These are phyloP conservation scores for Sebastes matsubarae DNA, from an alignment of 2,797 vertebrate genomes.

Conservation along the genomic window DNA sequence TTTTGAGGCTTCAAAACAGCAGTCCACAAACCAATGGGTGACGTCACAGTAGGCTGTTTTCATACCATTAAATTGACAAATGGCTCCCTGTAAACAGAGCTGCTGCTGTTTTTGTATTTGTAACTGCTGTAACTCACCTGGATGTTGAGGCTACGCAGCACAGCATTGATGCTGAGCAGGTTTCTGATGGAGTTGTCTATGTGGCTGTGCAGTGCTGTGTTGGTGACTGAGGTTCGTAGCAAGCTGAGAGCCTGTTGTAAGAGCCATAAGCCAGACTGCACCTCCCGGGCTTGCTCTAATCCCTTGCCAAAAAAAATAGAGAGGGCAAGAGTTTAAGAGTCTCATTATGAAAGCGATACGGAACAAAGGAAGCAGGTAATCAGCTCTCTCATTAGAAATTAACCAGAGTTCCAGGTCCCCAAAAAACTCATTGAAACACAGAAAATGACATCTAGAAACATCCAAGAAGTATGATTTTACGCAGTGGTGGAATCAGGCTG, in stretches of 20 bases:
- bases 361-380: conserved; percentile 14
- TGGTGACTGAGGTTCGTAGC: conserved; percentile 78
- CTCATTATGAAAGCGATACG: neutral
- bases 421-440: neutral
- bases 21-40: too few species aligned
- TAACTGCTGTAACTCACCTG: conserved; percentile 78
- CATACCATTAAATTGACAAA: neutral
- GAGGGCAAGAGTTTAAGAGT: conserved; percentile 5
- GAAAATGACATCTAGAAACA: neutral
- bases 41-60: neutral
- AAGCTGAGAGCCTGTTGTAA: conserved; percentile 81
- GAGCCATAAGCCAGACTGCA: conserved; percentile 86
- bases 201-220: conserved; percentile 77
- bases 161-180: conserved; percentile 84
- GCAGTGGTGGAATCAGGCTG: too few species aligned
- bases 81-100: neutral
- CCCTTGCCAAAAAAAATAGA: conserved; percentile 63
- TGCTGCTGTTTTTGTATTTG: neutral
- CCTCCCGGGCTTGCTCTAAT: conserved; percentile 82
- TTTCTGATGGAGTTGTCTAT: conserved; percentile 84
- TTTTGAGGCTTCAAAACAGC: too few species aligned
- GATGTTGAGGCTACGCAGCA: conserved; percentile 85
- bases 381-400: conserved; percentile 4
- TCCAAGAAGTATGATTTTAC: neutral
- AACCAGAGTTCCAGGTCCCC: neutral